These are phyloP conservation scores for Lamellibrachia satsuma DNA, from an alignment of 2,888 invertebrate species.

Conservation along the genomic window DNA sequence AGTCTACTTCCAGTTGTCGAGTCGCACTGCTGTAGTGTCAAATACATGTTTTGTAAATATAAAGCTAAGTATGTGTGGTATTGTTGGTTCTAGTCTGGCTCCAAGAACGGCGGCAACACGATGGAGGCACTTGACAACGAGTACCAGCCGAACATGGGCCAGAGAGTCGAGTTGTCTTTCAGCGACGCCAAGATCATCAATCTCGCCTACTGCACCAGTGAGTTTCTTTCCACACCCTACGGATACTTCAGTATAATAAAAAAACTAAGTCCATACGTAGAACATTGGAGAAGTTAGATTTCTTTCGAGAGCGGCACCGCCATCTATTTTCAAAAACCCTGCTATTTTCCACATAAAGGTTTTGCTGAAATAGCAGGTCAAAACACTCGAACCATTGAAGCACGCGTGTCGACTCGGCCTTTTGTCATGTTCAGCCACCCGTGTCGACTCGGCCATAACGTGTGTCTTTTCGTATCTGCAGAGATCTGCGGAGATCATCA, in stretches of 20 bases:
- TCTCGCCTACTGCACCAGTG: constrained; percentile 29
- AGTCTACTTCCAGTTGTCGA: not conserved
- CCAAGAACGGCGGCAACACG: not conserved
- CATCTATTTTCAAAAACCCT: too few species aligned
- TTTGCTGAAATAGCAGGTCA: too few species aligned
- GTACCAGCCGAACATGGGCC: constrained; percentile 26
- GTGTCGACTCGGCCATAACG: not conserved
- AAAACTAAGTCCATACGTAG: too few species aligned
- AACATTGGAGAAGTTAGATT: too few species aligned
- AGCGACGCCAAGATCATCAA: constrained; percentile 25
- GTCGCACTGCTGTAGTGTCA: not conserved
- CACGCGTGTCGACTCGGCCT: not conserved
- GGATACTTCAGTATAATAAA: too few species aligned
- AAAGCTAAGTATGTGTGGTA: not conserved
- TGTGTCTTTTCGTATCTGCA: not conserved
- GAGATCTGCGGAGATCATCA: not conserved
- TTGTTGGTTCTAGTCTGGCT: constrained; percentile 20
- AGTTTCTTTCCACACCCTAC: not conserved
- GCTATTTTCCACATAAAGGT: too few species aligned
- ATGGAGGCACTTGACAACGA: constrained; percentile 10
- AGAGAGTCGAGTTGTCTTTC: constrained; percentile 28
- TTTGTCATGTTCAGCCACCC: not conserved
- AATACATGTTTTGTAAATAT: not conserved
- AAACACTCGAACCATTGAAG: not conserved
- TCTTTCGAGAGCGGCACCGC: too few species aligned